Base-by-base conservation (phyloP, 1,140 invertebrate genomes). In the Drosophila sp. region DNA sequence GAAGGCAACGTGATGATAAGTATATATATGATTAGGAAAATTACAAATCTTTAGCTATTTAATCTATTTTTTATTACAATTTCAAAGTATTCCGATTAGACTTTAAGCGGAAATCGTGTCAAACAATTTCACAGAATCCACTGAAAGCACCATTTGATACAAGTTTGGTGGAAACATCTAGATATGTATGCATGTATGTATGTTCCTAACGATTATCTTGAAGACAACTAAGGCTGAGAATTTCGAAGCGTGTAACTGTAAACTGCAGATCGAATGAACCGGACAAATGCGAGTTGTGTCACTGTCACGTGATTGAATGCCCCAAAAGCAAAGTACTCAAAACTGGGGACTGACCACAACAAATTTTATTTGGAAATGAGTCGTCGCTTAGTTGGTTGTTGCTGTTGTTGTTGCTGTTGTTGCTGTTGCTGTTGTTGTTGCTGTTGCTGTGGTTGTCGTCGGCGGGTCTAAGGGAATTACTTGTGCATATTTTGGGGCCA, bases 311-410 rank as follows among this genome's bases (percentile, higher is more conserved):
- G 71, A 73, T 69, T 73, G 71, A 73, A 73, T 73, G 71, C 50
- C 16, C 36, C 72, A 45, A 40, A 61, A 41, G 21, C 25, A 18
- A 51, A 32, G 29, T 7, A 13, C 27, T 13, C 13, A 59, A 40
- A 36, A 25, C 46, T 51, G 38, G 36, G 36, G 66, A 79, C 78
- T 87, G 83, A 82, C 83, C 83, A 77, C 41, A 89, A 40, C 83
- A 67, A 89, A 87, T 87, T 79, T 72, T 61, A 87, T 87, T 87
- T 87, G 82, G 61, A 81, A 78, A 79, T 82, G 78, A 80, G 48
- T 63, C 61, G 56, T 58, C 45, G 74, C 25, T 32, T 7, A 38
- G 36, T 38, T 38, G 4, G 27, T 14, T 4, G 25, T 29, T 4
- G 45, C n/a, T 46, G 45, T 25, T 27, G n/a, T n/a, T n/a, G n/a